phyloP scores from a whole-genome alignment of 2,113 vertebrate genomes.

The Hypomesus transpacificus region DNA sequence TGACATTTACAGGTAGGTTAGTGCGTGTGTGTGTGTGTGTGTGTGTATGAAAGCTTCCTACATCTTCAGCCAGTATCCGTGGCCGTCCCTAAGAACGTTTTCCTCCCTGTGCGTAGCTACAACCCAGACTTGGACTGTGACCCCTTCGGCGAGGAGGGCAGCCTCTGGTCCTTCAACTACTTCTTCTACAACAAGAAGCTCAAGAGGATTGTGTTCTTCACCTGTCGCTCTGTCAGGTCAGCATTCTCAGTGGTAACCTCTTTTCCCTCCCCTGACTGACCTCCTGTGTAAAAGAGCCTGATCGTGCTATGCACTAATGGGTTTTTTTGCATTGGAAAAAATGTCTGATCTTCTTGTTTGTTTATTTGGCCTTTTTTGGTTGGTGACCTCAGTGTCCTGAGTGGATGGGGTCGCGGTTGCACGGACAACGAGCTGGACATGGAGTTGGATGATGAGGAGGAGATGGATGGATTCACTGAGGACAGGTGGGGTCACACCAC shows the following conservation, averaged over 20 bases:
- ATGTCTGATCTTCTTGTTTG: background rate
- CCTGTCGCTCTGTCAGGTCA: constrained; percentile 55
- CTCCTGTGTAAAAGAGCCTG: too few species aligned
- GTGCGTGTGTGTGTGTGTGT: background rate
- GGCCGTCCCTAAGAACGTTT: background rate
- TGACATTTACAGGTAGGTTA: constrained; percentile 92
- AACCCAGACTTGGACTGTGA: constrained; percentile 94
- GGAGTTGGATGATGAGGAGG: constrained; percentile 44
- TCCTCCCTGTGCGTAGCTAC: constrained; percentile 72
- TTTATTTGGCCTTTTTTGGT: background rate
- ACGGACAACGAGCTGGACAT: constrained; percentile 42
- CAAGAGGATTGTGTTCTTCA: constrained; percentile 86
- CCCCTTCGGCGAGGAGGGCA: constrained; percentile 93
- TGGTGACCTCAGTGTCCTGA: constrained; percentile 47
- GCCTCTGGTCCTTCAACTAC: constrained; percentile 98
- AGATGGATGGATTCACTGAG: constrained; percentile 69
- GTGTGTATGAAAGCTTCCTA: too few species aligned
- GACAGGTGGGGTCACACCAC: constrained; percentile 71
- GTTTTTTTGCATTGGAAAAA: background rate
- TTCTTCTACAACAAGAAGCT: constrained; percentile 98
- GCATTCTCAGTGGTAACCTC: background rate
- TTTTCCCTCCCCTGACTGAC: too few species aligned
- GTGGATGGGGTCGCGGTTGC: constrained; percentile 33
- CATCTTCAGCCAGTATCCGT: too few species aligned
- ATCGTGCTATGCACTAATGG: too few species aligned